phyloP scores from a whole-genome alignment of 1,140 invertebrate genomes.

The Drosophila teissieri region DNA sequence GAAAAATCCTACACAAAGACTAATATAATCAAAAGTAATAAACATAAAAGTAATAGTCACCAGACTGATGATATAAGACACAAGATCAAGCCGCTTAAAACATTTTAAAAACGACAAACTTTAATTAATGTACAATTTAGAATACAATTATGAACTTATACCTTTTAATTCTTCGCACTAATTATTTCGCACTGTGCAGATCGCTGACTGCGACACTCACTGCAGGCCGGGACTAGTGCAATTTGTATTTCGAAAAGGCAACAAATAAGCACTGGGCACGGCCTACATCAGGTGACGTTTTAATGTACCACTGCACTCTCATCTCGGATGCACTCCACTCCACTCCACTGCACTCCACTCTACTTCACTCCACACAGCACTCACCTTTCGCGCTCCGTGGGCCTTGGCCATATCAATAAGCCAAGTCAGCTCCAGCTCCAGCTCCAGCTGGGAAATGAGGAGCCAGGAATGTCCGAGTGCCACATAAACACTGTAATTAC shows the following conservation, averaged over 20 bases:
- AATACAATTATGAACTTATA: background rate
- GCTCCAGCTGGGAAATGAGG: slow-evolving; percentile 11
- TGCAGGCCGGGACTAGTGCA: slow-evolving; percentile 85
- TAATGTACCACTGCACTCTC: slow-evolving; percentile 66
- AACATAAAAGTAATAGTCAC: no score
- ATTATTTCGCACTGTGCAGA: background rate
- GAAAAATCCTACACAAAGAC: no score
- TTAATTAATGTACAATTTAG: background rate
- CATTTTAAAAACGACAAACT: background rate
- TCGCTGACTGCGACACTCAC: slow-evolving; percentile 72
- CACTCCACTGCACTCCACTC: slow-evolving; percentile 1
- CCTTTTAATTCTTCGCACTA: no score
- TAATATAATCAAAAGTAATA: no score
- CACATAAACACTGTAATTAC: slow-evolving; percentile 69
- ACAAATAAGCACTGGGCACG: slow-evolving; percentile 84
- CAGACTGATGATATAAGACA: no score
- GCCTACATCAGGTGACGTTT: slow-evolving; percentile 84
- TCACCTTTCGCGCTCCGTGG: slow-evolving; percentile 9
- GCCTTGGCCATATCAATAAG: slow-evolving; percentile 64
- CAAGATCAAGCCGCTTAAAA: no score
- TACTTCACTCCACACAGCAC: background rate
- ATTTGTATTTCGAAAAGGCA: slow-evolving; percentile 75
- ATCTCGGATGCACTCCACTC: slow-evolving; percentile 19
- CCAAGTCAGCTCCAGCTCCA: slow-evolving; percentile 36
- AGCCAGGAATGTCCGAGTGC: slow-evolving; percentile 41